phyloP scores from a whole-genome alignment of 2,888 invertebrate species.

The Loripinus fragilis region DNA sequence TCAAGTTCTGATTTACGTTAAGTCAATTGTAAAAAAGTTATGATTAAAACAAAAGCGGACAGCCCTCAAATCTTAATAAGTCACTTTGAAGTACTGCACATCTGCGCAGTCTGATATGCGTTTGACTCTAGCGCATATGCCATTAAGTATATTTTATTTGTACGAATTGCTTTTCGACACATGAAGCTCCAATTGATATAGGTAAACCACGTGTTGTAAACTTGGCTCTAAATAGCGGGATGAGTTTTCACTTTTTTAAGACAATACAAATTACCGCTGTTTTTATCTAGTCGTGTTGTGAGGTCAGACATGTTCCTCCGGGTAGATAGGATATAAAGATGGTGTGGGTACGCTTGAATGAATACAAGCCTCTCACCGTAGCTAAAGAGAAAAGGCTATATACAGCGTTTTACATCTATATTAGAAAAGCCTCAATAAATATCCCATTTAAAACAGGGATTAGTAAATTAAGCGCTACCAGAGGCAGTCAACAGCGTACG shows the following conservation, averaged over 20 bases:
- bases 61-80: too few species aligned
- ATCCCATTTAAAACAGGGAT: slow-evolving; percentile 4
- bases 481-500: background rate
- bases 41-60: too few species aligned
- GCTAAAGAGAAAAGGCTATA: background rate
- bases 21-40: too few species aligned
- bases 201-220: background rate
- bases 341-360: background rate
- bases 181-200: too few species aligned
- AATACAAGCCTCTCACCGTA: background rate
- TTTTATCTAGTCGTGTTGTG: background rate
- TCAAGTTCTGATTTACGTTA: too few species aligned
- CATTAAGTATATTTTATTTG: too few species aligned
- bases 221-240: background rate
- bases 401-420: background rate
- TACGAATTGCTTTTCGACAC: too few species aligned
- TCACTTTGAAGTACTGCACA: too few species aligned
- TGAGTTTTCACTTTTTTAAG: background rate
- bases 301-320: background rate
- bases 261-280: background rate
- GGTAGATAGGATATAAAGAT: background rate
- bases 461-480: slow-evolving; percentile 8
- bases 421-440: slow-evolving; percentile 1
- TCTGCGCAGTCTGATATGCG: too few species aligned
- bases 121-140: too few species aligned